Base-by-base conservation (phyloP, 2,797 vertebrate species). In the Mionectes olivaceus region DNA sequence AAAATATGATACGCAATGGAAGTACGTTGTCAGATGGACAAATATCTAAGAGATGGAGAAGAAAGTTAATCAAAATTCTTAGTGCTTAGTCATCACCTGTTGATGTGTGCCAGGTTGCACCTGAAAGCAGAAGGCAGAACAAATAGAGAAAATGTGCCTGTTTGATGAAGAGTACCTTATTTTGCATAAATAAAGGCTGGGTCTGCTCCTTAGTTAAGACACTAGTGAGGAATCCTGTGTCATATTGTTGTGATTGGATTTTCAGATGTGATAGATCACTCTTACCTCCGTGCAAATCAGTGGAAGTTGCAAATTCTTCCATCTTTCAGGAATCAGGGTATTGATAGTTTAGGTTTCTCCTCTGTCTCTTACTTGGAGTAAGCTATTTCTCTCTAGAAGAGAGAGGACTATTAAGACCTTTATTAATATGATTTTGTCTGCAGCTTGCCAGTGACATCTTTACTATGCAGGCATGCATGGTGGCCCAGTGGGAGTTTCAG, bases 401-500 rank as follows among this genome's bases (percentile, higher is more conserved):
- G 17, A 43, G 19, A 90, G 52, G 81, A 56, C 71, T 94, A 35
- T 28, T 68, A 55, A 79, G 75, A 64, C 37, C 35, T 65, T 47
- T 86, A 78, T 52, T 13, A 47, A 57, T 50, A 59, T 35, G 35
- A 74, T 32, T 88, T 85, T 89, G 15, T 50, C 67, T 91, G 56
- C 73, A 82, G 61, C 49, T 76, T 71, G 50, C 52, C 60, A 33
- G 16, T 55, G 41, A 41, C 84, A 33, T 77, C 67, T 43, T 93
- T 64, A 35, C 30, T 44, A 21, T 83, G 67, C 79, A 73, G 73
- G 76, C 85, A 61, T 49, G 47, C 49, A 59, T 4, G 30, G 32
- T 69, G 85, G 63, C 93, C 92, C 79, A 18, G 35, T 80, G 88
- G 83, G 79, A 90, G 64, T 93, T 94, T 89, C 60, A 55, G 44